Base-by-base conservation (phyloP, 2,113 vertebrate species). In the Hippolais icterina region DNA sequence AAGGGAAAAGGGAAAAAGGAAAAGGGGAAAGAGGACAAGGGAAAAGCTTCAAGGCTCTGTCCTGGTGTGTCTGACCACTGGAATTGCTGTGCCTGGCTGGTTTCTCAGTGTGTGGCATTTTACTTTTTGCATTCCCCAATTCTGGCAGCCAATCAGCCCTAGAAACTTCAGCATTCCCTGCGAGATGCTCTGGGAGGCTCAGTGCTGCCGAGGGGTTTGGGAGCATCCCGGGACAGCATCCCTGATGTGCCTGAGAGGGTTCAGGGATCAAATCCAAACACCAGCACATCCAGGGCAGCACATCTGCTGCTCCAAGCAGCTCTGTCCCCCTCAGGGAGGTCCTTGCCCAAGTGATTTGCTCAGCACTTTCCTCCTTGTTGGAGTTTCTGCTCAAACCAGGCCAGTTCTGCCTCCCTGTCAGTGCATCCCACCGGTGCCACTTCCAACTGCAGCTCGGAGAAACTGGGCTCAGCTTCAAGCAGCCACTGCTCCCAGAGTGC, bases 131-230 rank as follows among this genome's bases (percentile, higher is more conserved):
- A 20, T 42, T 39, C 50, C 21, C 68, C 17, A 27, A 0, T 11
- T 50, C 44, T 18, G 44, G 79, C 59, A 56, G 29, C n/a, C 37
- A 31, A 39, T 5, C 33, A 46, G 15, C 42, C 47, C n/a, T 1
- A 3, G 21, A 47, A 54, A 39, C 12, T 7, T 6, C 0, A 68
- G 53, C 8, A 12, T 5, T 77, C 12, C 63, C 54, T 44, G 16
- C 7, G 25, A 9, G 41, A 15, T 8, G 33, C 35, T 77, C 22
- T 11, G 29, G 33, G 28, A 66, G 42, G 4, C 17, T 68, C 54
- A 39, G 22, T 3, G 2, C 52, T 46, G 57, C 63, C 0, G 0
- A 33, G 29, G 8, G 9, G 2, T 5, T 23, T 25, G 54, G 63
- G 44, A 12, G 1, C 56, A 66, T 29, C 56, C 46, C 0, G 1